A percentile compares a stretch with the other conserved stretches of the same genome.
Conservation (phyloP, 1,140 invertebrate species). For the Mamestra configurata region DNA sequence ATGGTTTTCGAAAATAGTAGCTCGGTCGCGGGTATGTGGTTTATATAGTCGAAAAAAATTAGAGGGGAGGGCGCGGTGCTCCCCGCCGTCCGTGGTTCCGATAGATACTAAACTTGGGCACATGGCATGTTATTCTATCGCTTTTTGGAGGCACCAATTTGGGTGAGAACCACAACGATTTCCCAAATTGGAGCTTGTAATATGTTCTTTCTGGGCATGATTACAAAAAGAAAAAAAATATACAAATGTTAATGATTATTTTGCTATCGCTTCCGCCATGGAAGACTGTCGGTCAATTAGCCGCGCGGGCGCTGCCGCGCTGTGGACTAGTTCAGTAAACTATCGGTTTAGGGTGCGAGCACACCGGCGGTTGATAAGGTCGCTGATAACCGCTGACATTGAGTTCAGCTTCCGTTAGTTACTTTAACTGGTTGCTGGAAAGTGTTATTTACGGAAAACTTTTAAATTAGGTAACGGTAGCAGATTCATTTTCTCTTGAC, state of each 20-base stretch:
- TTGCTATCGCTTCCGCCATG: slow-evolving; percentile 63
- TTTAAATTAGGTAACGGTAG: not conserved
- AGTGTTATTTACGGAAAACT: not conserved
- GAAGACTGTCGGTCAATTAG: slow-evolving; percentile 74
- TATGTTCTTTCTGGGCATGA: too few relatives aligned
- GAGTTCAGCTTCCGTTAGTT: slow-evolving; percentile 29
- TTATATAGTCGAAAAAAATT: too few relatives aligned
- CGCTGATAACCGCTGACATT: slow-evolving; percentile 42
- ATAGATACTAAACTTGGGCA: too few relatives aligned
- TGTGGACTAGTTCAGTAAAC: slow-evolving; percentile 67
- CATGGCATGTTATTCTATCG: too few relatives aligned
- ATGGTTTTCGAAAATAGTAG: too few relatives aligned
- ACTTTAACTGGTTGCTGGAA: not conserved
- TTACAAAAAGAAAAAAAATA: not conserved
- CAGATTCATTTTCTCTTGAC: not conserved
- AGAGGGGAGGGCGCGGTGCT: too few relatives aligned
- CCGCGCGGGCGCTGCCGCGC: slow-evolving; percentile 79
- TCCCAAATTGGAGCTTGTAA: too few relatives aligned
- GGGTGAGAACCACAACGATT: too few relatives aligned
- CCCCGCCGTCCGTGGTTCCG: too few relatives aligned
- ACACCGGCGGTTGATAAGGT: slow-evolving; percentile 40
- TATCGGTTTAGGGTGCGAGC: slow-evolving; percentile 42
- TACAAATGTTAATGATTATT: slow-evolving; percentile 49
- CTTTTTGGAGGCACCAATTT: too few relatives aligned
- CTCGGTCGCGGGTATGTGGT: too few relatives aligned